Conservation (phyloP, 2,888 invertebrate species). For the Beris chalybata region DNA sequence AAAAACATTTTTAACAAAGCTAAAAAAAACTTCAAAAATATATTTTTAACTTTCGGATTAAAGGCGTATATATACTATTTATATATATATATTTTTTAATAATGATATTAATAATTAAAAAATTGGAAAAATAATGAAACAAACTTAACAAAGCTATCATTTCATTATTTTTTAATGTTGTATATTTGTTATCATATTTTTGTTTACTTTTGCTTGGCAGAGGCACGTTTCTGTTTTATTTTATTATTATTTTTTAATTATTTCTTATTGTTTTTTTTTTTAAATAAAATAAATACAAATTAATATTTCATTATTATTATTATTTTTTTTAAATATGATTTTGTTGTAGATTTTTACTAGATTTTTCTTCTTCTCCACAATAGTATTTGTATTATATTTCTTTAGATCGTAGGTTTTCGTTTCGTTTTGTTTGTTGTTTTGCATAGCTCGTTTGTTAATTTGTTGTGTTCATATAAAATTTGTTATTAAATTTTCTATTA, state of each 20-base stretch:
- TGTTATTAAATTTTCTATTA: no score
- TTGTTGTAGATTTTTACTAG: constrained; percentile 7
- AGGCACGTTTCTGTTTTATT: constrained; percentile 30
- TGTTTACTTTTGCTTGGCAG: constrained; percentile 35
- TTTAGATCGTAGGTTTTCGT: no score
- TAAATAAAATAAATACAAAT: neutral
- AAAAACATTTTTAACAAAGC: neutral
- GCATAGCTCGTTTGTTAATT: no score
- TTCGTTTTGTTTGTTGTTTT: no score
- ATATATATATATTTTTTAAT: neutral
- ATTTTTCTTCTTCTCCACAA: neutral
- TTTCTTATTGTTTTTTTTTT: neutral
- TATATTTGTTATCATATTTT: constrained; percentile 4
- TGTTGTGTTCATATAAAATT: no score
- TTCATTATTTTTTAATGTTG: neutral
- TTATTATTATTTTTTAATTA: neutral
- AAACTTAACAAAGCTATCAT: no score
- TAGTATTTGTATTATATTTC: neutral
- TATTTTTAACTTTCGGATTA: neutral
- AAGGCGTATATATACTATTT: neutral
- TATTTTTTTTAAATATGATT: neutral
- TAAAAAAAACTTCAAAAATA: neutral
- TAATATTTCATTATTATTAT: neutral
- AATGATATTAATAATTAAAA: neutral
- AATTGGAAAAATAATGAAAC: neutral